These are phyloP conservation scores for Orchestia grillus DNA, from an alignment of 1,140 invertebrate species.

Conservation along the genomic window DNA sequence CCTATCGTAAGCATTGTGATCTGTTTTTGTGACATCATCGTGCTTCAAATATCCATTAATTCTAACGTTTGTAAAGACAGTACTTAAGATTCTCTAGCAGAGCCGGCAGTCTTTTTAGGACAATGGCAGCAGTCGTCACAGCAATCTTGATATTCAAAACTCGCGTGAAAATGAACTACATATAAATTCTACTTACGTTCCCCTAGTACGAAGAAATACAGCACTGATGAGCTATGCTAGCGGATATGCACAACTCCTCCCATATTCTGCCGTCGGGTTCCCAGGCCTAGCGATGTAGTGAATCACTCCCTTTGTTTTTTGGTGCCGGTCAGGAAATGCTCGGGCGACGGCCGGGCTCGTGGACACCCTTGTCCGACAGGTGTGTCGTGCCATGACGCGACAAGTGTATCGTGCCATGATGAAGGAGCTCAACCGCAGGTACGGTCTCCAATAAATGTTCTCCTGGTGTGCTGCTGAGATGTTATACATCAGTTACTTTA, in stretches of 20 bases:
- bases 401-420: constrained; percentile 18
- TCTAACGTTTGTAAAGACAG: no score
- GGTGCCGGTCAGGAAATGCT: background rate
- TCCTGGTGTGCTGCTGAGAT: background rate
- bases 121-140: no score
- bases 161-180: no score
- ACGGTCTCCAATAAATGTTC: background rate
- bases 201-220: no score
- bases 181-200: no score
- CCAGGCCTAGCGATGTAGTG: background rate
- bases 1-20: no score
- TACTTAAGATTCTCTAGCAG: no score
- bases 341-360: background rate
- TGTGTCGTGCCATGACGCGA: constrained; percentile 8
- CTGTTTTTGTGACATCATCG: no score
- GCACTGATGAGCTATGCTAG: background rate
- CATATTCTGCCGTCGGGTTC: background rate
- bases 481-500: background rate
- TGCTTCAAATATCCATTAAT: no score
- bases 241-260: background rate
- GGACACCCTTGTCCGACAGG: background rate
- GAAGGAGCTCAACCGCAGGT: background rate
- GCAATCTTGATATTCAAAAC: no score
- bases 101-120: no score
- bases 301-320: background rate